A percentile compares a stretch with the other conserved stretches of the same genome.
phyloP scores from a whole-genome alignment of 2,113 vertebrate species.

The Calyptommatus sinebrachiatus region DNA sequence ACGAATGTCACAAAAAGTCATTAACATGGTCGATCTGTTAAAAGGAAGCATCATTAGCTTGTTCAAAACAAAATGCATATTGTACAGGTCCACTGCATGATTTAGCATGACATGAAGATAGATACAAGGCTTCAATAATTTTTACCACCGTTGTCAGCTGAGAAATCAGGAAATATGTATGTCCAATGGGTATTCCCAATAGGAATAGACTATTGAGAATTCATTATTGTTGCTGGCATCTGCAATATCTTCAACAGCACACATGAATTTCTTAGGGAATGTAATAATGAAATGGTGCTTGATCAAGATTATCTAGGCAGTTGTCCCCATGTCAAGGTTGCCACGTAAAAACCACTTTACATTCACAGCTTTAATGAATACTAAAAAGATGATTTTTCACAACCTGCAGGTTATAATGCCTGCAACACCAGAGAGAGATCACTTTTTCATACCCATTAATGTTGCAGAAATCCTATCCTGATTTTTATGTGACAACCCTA shows the following conservation, averaged over 20 bases:
- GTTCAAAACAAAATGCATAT: conserved; percentile 28
- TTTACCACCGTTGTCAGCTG: neutral
- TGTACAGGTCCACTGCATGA: neutral
- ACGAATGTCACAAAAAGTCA: conserved; percentile 12
- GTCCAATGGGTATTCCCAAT: neutral
- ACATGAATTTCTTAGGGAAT: neutral
- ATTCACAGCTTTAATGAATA: no score
- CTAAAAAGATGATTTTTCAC: no score
- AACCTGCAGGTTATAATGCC: no score
- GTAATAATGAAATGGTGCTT: neutral
- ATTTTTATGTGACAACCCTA: no score
- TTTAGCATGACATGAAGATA: conserved; percentile 11
- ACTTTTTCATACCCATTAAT: no score
- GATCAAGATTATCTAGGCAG: neutral
- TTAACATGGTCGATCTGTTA: conserved; percentile 31
- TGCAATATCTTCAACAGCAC: neutral
- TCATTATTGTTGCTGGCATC: neutral
- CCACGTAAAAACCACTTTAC: no score
- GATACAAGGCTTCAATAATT: conserved; percentile 4
- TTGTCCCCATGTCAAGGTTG: no score
- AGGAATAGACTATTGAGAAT: neutral
- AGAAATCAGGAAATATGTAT: neutral
- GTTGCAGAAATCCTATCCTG: no score
- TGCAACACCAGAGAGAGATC: no score
- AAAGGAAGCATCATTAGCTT: conserved; percentile 15